A percentile compares a stretch with the other conserved stretches of the same genome.
phyloP scores from a whole-genome alignment of 2,113 vertebrate genomes.

The Nerophis lumbriciformis region DNA sequence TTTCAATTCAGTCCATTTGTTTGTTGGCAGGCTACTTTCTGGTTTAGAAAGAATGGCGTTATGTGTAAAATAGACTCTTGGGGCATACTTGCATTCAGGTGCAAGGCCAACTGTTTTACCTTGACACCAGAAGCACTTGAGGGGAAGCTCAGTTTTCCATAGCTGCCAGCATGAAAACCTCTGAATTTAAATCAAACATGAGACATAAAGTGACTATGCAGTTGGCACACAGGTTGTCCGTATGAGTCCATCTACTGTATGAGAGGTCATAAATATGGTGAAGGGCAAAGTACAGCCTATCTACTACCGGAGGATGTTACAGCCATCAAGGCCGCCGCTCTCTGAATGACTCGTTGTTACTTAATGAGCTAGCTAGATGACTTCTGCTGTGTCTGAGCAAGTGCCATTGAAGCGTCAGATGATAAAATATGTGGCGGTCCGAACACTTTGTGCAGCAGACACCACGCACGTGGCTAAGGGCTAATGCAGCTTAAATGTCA shows the following conservation, averaged over 20 bases:
- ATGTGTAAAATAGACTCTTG: no score
- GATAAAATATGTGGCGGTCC: not conserved
- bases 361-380: not conserved
- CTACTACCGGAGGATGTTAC: not conserved
- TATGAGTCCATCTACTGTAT: not conserved
- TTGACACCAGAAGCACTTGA: not conserved
- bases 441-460: not conserved
- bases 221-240: not conserved
- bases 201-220: not conserved
- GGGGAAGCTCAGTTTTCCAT: not conserved
- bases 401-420: not conserved
- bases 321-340: not conserved
- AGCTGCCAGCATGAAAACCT: not conserved
- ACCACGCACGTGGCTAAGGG: not conserved
- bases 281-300: not conserved
- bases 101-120: no score
- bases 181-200: not conserved
- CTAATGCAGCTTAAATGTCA: not conserved
- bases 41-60: no score
- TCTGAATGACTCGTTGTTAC: not conserved
- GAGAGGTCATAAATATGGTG: not conserved
- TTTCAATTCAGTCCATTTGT: no score
- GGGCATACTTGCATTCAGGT: no score
- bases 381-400: not conserved
- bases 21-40: no score